Base-by-base conservation (phyloP, 2,888 invertebrate genomes). In the Clusia tigrina region DNA sequence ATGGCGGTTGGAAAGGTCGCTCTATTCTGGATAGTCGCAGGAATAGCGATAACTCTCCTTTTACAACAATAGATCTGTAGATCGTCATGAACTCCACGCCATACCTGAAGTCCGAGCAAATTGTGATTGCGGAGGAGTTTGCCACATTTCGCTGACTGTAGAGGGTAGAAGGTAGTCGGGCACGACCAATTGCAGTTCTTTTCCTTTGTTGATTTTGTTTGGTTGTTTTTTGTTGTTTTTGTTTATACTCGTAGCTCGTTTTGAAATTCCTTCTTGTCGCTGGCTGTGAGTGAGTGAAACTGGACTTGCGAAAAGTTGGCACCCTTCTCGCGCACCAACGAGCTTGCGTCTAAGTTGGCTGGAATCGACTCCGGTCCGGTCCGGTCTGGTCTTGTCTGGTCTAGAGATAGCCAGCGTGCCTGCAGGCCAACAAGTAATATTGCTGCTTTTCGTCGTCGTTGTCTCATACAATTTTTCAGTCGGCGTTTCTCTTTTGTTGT, bases 401-500 rank as follows among this genome's bases (percentile, higher is more conserved):
- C n/a, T n/a, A n/a, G n/a, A n/a, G n/a, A n/a, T n/a, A n/a, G 38
- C 20, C 2, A 22, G 12, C 0, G 20, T 20, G 55, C 55, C 55
- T 32, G 20, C 15, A 23, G 9, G 55, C 22, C 38, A 55, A 38
- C 37, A 38, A n/a, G n/a, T n/a, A n/a, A n/a, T 38, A 10, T 38
- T 55, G 37, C n/a, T 54, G 54, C 32, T 54, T 54, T 55, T 38
- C 2, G 37, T 55, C 38, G 37, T 22, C 23, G 38, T 37, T 38
- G 37, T 55, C 55, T n/a, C 38, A 15, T 22, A 17, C 38, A 37
- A 17, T 38, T 22, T 38, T 32, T 32, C 18, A 18, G 23, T 55
- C 55, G 55, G 26, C 55, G 20, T 55, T 55, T 55, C 32, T 38
- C 18, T 55, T 55, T 57, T 37, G 62, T 65, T 65, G 56, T 38